Base-by-base conservation (phyloP, 2,113 vertebrate species). In the Todiramphus chloris region DNA sequence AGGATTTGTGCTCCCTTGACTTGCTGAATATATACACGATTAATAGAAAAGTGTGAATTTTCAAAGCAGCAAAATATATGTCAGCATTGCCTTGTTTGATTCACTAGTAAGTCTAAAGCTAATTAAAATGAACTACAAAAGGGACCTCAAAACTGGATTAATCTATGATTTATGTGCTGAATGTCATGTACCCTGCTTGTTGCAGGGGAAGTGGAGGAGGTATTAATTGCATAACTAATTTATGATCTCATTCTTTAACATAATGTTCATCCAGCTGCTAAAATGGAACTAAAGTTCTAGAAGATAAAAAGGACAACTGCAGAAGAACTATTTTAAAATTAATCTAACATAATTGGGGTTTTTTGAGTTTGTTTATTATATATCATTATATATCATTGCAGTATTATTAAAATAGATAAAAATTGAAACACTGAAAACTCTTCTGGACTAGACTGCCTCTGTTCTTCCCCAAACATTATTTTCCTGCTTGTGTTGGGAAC, bases 101-200 rank as follows among this genome's bases (percentile, higher is more conserved):
- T 96, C 79, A 84, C 64, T 58, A 50, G 43, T 59, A 60, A 87
- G 79, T 69, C 84, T 87, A 92, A 66, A 91, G 89, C 94, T 96
- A 97, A 97, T 96, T 89, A 97, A 96, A 94, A 94, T 84, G 46
- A 91, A 94, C 82, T 96, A 90, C 87, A 91, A 94, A 93, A 94
- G 84, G 84, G 90, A 94, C 90, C 67, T 94, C 77, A 89, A 94
- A 96, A 96, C 62, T 87, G 87, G 94, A 90, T 95, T 96, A 96
- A 72, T 87, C 89, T 95, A 20, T 91, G 85, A 97, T 97, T 96
- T 94, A 96, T 85, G 93, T 87, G 91, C 74, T 85, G 62, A 87
- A 81, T 90, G 63, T 81, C 91, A 85, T 62, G 87, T 78, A 85
- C 74, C 18, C 31, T 60, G 92, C 80, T 84, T 81, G 89, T 93